Percentiles rank a stretch among this genome's conserved stretches.
phyloP scores from a whole-genome alignment of 2,797 vertebrate species.

The Clarias pachynema region DNA sequence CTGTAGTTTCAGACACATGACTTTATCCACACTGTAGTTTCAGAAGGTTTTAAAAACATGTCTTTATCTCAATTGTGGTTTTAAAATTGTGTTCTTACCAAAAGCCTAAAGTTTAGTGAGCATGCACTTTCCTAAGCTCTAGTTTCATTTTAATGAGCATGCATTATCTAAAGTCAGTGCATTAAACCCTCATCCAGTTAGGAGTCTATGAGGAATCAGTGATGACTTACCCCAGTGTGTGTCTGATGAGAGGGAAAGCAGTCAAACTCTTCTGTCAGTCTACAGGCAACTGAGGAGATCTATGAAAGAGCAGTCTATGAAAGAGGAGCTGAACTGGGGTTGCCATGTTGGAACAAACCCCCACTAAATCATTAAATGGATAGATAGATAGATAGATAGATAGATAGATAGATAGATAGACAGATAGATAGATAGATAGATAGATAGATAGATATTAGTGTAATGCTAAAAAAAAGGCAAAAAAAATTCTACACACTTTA shows the following conservation, averaged over 20 bases:
- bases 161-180: background rate
- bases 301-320: conserved; percentile 39
- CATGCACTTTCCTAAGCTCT: background rate
- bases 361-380: background rate
- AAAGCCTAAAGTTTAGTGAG: background rate
- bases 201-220: background rate
- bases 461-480: too few relatives aligned
- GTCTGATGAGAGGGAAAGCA: conserved; percentile 34
- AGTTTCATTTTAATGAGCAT: background rate
- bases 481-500: too few relatives aligned
- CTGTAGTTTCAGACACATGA: background rate
- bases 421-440: too few relatives aligned
- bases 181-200: background rate
- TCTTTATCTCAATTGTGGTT: conserved; percentile 3
- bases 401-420: too few relatives aligned
- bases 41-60: conserved; percentile 9
- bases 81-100: background rate
- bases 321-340: conserved; percentile 47
- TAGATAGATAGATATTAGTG: too few relatives aligned
- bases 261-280: conserved; percentile 30
- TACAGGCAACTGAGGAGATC: conserved; percentile 16
- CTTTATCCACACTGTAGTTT: background rate
- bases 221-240: conserved; percentile 28
- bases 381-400: too few relatives aligned
- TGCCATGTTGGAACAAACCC: background rate